phyloP scores from a whole-genome alignment of 2,888 invertebrate genomes.

The Pachliopta kotzebuea region DNA sequence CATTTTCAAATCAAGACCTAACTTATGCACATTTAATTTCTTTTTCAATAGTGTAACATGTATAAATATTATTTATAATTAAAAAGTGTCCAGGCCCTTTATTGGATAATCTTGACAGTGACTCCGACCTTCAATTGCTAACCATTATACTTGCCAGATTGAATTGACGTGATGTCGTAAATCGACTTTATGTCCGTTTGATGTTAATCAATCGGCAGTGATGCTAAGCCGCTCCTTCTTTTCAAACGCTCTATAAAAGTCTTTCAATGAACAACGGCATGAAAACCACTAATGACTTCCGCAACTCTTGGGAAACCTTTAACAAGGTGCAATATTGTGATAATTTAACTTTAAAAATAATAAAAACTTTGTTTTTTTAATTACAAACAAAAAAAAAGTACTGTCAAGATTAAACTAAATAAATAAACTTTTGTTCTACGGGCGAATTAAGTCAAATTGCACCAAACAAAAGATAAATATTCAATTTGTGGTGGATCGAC shows the following conservation, averaged over 20 bases:
- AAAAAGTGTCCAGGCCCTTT: conserved; percentile 6
- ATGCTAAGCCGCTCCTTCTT: conserved; percentile 53
- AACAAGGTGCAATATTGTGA: not conserved
- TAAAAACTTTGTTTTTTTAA: not conserved
- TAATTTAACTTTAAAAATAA: not conserved
- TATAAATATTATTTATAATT: not conserved
- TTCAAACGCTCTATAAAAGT: conserved; percentile 49
- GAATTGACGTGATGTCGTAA: conserved; percentile 54
- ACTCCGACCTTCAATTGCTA: conserved; percentile 49
- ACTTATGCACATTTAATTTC: not conserved
- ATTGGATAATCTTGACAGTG: conserved; percentile 59
- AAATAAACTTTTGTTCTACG: not conserved
- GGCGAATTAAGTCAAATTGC: not conserved
- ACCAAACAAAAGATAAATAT: conserved; percentile 33
- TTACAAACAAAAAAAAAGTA: not conserved
- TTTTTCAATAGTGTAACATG: not conserved
- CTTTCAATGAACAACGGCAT: conserved; percentile 46
- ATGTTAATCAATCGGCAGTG: conserved; percentile 62
- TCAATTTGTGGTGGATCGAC: conserved; percentile 63
- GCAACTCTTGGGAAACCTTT: conserved; percentile 42
- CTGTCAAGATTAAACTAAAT: too few relatives aligned
- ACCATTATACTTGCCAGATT: conserved; percentile 54
- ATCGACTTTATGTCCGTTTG: conserved; percentile 65
- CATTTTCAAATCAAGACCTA: not conserved
- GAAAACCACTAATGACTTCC: conserved; percentile 61